Percentiles rank a stretch among this genome's conserved stretches.
Evolutionary conservation across 2,888 invertebrate species (phyloP).

Genomic region (Elysia crispata): DNA sequence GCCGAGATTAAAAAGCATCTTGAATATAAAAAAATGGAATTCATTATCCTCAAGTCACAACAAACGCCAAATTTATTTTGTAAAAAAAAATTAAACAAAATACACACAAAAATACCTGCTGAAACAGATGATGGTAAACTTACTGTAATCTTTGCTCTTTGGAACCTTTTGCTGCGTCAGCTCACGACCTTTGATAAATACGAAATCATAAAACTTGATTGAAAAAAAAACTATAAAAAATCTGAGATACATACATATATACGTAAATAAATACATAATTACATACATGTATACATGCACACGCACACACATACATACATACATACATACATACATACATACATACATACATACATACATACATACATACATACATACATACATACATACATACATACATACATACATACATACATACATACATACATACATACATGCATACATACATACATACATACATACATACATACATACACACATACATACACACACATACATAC

Average conservation of each 20-base stretch:
- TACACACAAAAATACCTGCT: too few species aligned
- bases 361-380: neutral
- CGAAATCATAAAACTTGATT: too few species aligned
- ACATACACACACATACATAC: neutral
- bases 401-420: too few species aligned
- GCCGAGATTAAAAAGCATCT: too few species aligned
- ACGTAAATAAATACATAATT: neutral
- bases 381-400: too few species aligned
- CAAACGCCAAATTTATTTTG: too few species aligned
- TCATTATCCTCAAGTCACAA: too few species aligned
- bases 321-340: constrained; percentile 27
- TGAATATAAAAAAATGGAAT: too few species aligned
- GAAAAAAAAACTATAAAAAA: neutral
- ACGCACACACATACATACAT: constrained; percentile 15
- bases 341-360: neutral
- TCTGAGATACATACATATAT: constrained; percentile 22
- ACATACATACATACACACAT: neutral
- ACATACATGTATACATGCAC: constrained; percentile 12
- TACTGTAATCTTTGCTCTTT: neutral
- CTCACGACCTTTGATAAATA: too few species aligned
- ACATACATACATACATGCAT: constrained; percentile 5
- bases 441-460: neutral
- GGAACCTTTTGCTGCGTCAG: neutral
- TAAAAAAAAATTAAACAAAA: too few species aligned
- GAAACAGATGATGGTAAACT: constrained; percentile 9